Evolutionary conservation across 2,888 invertebrate species (phyloP).

Genomic region (Polymixis flavicincta): DNA sequence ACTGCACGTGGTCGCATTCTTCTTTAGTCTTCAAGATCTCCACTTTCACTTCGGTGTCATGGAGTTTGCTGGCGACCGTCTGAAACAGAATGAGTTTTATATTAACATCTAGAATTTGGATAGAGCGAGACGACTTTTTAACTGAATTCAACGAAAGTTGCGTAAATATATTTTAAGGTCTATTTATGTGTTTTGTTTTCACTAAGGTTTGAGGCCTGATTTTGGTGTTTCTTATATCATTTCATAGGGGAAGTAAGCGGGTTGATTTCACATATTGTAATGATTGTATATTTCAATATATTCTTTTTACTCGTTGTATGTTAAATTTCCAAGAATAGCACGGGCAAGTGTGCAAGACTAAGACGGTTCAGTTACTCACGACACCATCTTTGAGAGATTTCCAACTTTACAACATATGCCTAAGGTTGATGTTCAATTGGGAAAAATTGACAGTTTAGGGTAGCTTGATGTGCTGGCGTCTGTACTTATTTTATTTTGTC

Average conservation of each 20-base stretch:
- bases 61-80: slow-evolving; percentile 98
- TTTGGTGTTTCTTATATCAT: neutral
- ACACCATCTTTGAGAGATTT: too few relatives aligned
- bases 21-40: slow-evolving; percentile 96
- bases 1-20: slow-evolving; percentile 97
- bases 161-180: too few relatives aligned
- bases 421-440: too few relatives aligned
- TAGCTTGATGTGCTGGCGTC: too few relatives aligned
- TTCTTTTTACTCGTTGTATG: neutral
- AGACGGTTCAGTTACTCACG: too few relatives aligned
- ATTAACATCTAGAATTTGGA: neutral
- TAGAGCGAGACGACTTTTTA: too few relatives aligned
- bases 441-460: too few relatives aligned
- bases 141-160: neutral
- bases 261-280: neutral
- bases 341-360: neutral
- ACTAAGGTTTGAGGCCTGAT: neutral
- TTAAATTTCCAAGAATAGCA: neutral
- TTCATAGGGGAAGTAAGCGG: too few relatives aligned
- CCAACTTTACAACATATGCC: too few relatives aligned
- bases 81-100: slow-evolving; percentile 72
- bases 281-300: neutral
- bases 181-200: neutral
- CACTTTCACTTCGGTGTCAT: slow-evolving; percentile 97
- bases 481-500: too few relatives aligned